phyloP scores from a whole-genome alignment of 2,113 vertebrate species.

The Hystrix brachyura region DNA sequence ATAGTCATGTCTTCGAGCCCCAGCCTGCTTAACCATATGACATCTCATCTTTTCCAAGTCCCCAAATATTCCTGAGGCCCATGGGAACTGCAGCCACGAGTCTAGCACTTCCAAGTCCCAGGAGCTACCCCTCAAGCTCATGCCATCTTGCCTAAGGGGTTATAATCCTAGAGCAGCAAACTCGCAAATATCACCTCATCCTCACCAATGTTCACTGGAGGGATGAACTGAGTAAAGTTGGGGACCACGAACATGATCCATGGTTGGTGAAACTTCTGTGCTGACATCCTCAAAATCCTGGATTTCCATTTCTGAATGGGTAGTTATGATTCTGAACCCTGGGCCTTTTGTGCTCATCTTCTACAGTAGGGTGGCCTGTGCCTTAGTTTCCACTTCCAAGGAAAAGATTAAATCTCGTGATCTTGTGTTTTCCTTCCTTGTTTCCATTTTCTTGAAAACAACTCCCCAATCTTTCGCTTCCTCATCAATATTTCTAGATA shows the following conservation, averaged over 20 bases:
- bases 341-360: not conserved
- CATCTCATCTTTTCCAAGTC: not conserved
- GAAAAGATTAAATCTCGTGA: not conserved
- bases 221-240: not conserved
- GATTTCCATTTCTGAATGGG: not conserved
- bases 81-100: not conserved
- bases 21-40: not conserved
- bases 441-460: slow-evolving; percentile 43
- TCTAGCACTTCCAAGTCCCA: not conserved
- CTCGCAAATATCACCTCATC: not conserved
- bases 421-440: not conserved
- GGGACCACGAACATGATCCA: not conserved
- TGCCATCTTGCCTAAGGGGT: accelerated
- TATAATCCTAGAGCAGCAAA: not conserved
- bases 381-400: not conserved
- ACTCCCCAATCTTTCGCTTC: not conserved
- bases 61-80: not conserved
- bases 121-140: not conserved
- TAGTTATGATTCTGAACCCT: accelerated
- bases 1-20: not conserved
- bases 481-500: not conserved
- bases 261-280: not conserved
- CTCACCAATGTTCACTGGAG: not conserved
- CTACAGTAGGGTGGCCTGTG: not conserved
- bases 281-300: not conserved